phyloP scores from a whole-genome alignment of 2,797 vertebrate species.

The Coilia nasus region DNA sequence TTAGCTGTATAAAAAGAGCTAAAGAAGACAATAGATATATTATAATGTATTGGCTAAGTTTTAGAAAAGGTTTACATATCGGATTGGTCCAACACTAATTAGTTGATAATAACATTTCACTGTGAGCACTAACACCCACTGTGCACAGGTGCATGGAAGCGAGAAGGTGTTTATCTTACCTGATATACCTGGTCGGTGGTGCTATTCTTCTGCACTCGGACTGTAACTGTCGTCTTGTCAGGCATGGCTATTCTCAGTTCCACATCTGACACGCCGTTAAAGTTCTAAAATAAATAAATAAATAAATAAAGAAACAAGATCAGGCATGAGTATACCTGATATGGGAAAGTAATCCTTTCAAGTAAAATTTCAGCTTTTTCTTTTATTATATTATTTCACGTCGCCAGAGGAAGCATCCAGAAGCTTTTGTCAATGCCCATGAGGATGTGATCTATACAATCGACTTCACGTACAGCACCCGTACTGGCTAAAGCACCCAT shows the following conservation, averaged over 20 bases:
- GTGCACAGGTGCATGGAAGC: not conserved
- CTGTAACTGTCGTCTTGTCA: conserved; percentile 85
- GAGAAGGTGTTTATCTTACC: conserved; percentile 68
- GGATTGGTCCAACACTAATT: too few species aligned
- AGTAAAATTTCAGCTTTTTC: not conserved
- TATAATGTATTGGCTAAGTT: too few species aligned
- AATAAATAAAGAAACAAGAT: too few species aligned
- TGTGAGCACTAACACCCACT: not conserved
- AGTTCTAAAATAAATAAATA: conserved; percentile 77
- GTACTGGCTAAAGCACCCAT: too few species aligned
- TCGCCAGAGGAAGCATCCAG: not conserved
- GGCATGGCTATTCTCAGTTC: conserved; percentile 93
- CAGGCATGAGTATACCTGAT: not conserved
- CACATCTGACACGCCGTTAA: conserved; percentile 93
- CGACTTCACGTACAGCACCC: too few species aligned
- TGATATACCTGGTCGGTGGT: conserved; percentile 98
- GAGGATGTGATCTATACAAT: not conserved
- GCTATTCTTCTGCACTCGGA: conserved; percentile 93
- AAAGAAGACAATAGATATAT: too few species aligned
- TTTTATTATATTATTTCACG: not conserved
- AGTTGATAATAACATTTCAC: not conserved
- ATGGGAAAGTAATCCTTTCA: not conserved
- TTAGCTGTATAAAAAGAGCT: too few species aligned
- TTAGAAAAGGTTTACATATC: too few species aligned
- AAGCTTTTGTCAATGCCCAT: not conserved